A percentile compares a stretch with the other conserved stretches of the same genome.
Evolutionary conservation across 2,113 vertebrate genomes (phyloP).

Genomic region (Plectropomus leopardus): DNA sequence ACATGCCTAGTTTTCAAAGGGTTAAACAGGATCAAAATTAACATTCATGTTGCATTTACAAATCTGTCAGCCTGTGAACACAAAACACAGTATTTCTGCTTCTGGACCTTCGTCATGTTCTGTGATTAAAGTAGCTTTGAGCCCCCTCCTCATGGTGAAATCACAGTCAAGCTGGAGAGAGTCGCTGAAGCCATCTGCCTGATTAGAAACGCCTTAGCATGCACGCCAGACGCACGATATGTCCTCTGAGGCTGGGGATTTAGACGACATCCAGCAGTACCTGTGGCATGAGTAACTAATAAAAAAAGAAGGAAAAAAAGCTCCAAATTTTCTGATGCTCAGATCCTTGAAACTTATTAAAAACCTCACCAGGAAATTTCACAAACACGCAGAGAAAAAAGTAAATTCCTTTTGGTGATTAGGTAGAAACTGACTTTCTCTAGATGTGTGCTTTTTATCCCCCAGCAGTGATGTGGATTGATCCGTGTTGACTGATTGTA

Average conservation of each 20-base stretch:
- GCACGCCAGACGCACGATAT: background rate
- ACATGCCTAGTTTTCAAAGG: too few species aligned
- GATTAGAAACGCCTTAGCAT: conserved; percentile 44
- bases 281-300: conserved; percentile 37
- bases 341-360: background rate
- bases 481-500: conserved; percentile 5
- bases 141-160: conserved; percentile 36
- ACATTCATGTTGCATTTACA: conserved; percentile 10
- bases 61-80: conserved; percentile 19
- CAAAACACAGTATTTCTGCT: background rate
- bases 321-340: background rate
- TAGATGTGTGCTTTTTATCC: background rate
- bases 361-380: background rate
- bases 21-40: background rate
- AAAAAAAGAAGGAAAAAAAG: background rate
- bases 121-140: conserved; percentile 53
- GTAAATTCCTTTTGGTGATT: background rate
- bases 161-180: conserved; percentile 48
- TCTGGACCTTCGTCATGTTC: conserved; percentile 38
- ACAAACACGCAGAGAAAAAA: background rate
- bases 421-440: background rate
- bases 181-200: conserved; percentile 66
- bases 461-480: background rate
- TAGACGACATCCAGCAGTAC: conserved; percentile 29
- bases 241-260: conserved; percentile 41